Conservation (phyloP, 2,797 vertebrate species). For the Aeoliscus strigatus region DNA sequence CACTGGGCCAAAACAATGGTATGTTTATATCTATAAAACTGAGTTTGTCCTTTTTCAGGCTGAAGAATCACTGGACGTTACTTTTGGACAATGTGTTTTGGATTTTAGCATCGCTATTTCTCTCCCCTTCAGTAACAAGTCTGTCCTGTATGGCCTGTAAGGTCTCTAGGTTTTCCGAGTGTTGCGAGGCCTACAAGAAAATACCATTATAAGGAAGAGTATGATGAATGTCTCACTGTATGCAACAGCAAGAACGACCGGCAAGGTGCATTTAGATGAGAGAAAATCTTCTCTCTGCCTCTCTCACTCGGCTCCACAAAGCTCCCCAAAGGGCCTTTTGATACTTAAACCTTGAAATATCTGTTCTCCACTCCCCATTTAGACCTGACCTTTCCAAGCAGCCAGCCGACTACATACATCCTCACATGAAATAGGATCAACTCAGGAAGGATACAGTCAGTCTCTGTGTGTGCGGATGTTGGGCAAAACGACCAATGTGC, state of each 20-base stretch:
- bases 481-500: constrained; percentile 37
- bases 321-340: constrained; percentile 49
- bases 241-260: constrained; percentile 13
- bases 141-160: constrained; percentile 3
- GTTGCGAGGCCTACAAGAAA: constrained; percentile 34
- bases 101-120: no score
- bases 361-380: constrained; percentile 50
- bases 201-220: constrained; percentile 26
- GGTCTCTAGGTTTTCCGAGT: constrained; percentile 48
- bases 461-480: constrained; percentile 6
- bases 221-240: constrained; percentile 39
- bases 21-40: no score
- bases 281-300: constrained; percentile 12
- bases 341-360: constrained; percentile 61
- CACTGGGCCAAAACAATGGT: no score
- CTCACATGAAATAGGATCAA: constrained; percentile 36
- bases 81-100: no score
- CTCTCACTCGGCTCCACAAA: constrained; percentile 20
- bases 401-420: constrained; percentile 21
- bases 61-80: no score
- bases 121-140: no score
- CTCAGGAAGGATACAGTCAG: constrained; percentile 30
- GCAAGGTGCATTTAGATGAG: constrained; percentile 14
- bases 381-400: constrained; percentile 63
- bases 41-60: no score